A percentile compares a stretch with the other conserved stretches of the same genome.
These are phyloP conservation scores for Uloborus diversus DNA, from an alignment of 1,140 invertebrate species.

Conservation along the genomic window DNA sequence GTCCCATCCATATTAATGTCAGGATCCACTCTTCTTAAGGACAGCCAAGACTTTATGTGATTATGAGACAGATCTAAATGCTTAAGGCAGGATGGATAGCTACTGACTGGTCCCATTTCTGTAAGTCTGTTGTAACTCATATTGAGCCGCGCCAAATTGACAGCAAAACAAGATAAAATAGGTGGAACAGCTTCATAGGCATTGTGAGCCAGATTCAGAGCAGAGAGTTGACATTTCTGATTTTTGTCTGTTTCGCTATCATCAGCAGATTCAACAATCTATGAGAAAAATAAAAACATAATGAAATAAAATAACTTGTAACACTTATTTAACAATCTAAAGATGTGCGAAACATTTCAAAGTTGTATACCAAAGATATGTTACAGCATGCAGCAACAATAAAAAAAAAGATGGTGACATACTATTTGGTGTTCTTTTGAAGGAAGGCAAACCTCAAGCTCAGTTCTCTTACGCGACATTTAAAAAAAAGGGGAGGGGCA, in stretches of 20 bases:
- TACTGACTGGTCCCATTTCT: constrained; percentile 85
- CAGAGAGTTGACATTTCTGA: constrained; percentile 71
- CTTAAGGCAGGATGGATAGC: constrained; percentile 86
- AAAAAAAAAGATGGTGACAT: neutral
- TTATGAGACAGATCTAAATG: constrained; percentile 95
- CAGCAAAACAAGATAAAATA: constrained; percentile 87
- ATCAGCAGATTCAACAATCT: constrained; percentile 64
- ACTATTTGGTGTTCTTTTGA: neutral
- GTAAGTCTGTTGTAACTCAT: constrained; percentile 83
- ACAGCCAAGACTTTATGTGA: constrained; percentile 85
- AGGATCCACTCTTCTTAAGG: constrained; percentile 25
- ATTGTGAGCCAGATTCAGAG: constrained; percentile 91
- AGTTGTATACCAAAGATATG: too few relatives aligned
- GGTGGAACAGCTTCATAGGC: constrained; percentile 85
- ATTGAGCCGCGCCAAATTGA: constrained; percentile 85
- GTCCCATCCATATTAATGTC: constrained; percentile 22
- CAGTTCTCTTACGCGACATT: too few relatives aligned
- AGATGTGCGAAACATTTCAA: neutral
- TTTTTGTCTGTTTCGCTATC: constrained; percentile 44
- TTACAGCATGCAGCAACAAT: too few relatives aligned
- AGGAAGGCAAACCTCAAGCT: too few relatives aligned
- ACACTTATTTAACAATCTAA: too few relatives aligned
- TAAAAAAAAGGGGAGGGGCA: too few relatives aligned
- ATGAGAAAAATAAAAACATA: neutral
- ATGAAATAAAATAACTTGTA: neutral